Conservation (phyloP, 2,888 invertebrate genomes). For the Adelognathus sp. region DNA sequence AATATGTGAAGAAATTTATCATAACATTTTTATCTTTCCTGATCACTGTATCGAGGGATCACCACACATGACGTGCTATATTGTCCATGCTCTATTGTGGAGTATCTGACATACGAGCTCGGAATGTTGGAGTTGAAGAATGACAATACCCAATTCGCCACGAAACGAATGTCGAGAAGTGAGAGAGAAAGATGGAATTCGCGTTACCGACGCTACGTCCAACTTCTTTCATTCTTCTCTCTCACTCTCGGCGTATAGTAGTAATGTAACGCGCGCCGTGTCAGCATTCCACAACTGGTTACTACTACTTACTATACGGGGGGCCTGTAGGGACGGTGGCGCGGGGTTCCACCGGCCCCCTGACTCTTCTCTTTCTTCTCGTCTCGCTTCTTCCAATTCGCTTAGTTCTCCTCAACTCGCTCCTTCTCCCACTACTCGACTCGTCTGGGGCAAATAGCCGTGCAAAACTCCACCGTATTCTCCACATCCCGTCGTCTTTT, state of each 20-base stretch:
- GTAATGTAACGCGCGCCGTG: conserved; percentile 36
- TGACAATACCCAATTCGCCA: conserved; percentile 23
- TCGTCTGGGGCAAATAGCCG: background rate
- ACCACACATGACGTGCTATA: background rate
- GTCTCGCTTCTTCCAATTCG: conserved; percentile 28
- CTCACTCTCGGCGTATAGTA: conserved; percentile 10
- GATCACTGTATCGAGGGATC: background rate
- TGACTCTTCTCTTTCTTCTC: background rate
- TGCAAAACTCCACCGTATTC: conserved; percentile 7
- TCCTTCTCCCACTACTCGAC: conserved; percentile 18
- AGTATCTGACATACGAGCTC: background rate
- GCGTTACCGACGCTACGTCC: conserved; percentile 31
- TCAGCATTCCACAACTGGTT: conserved; percentile 67
- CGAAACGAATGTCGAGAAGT: conserved; percentile 28
- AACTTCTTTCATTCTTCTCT: conserved; percentile 37
- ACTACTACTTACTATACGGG: conserved; percentile 60
- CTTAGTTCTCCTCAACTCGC: conserved; percentile 14
- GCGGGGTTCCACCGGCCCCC: conserved; percentile 4
- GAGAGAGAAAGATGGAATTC: background rate
- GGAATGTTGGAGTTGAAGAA: conserved; percentile 30
- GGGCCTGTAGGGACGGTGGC: conserved; percentile 17
- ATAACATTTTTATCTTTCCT: background rate
- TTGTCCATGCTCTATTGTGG: background rate
- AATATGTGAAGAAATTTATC: background rate
- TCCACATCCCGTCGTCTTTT: background rate